Evolutionary conservation across 1,140 invertebrate genomes (phyloP), one percentile per base, ranked within the genome.

Genomic region (Nasonia longicornis): DNA sequence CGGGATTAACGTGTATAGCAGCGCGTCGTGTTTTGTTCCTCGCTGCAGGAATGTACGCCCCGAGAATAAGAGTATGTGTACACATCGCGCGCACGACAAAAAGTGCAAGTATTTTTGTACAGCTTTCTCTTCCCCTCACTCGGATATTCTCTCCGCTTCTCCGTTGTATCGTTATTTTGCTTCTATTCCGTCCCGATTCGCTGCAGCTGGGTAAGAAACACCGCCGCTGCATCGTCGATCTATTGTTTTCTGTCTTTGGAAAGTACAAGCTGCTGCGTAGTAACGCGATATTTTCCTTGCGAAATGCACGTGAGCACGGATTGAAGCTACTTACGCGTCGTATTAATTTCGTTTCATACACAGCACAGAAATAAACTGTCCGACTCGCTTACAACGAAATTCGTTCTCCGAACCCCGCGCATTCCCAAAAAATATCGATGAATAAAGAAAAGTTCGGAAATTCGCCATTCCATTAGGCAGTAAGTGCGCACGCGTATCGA

Each of bases 401-500:
- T 42, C 38, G 38, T 42, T 42, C 38, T 42, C 38, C 7, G 38
- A 42, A 42, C 38, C 38, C 26, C 26, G 26, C 35, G 35, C 35
- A 38, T 38, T 3, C 7, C 35, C 35, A 4, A 38, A 38, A 38
- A 8, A 38, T 38, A 42, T 1, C 10, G 38, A 42, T 14, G 29
- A 6, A 69, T 69, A 69, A 12, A 31, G 29, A 31, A 31, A 26
- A 31, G 35, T 6, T 71, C 1, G 26, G 58, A 45, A 45, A 69
- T 70, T 48, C 29, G 22, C 22, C 38, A 0, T 35, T 79, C 48
- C 20, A 63, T 79, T 79, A 22, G 1, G 6, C 22, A 38, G n/a
- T 69, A 48, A 69, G 76, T 69, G 64, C 38, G 69, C 45, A 12
- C 38, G 20, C 69, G 48, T 64, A 79, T 71, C 70, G 77, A 58